Evolutionary conservation across 1,140 invertebrate genomes (phyloP), one percentile per base, ranked within the genome.

Genomic region (Drosophila pseudoananassae): DNA sequence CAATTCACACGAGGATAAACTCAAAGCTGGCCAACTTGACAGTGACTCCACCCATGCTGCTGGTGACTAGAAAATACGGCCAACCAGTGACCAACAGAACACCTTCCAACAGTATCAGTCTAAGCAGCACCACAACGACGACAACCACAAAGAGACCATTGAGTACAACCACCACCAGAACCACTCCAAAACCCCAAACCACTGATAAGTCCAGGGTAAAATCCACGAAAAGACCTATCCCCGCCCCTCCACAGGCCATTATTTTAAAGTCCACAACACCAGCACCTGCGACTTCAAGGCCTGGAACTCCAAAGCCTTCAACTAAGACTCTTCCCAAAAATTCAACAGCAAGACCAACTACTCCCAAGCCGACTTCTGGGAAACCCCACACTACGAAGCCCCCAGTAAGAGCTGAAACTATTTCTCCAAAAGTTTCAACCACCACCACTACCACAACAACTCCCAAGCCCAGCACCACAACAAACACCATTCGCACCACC

Each of bases 11-110:
- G 9, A 77, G 90, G 38, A 91, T 91, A 15, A 91, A 91, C 38
- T 91, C 90, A 0, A 91, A 91, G 36, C 70, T 91, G 52, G 90
- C 90, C 0, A 91, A 90, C 68, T 63, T 91, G 1, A 91, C 90
- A 0, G 75, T 88, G 12, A 84, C 75, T 6, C 81, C 90, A 1
- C 82, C 85, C 4, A 83, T 81, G 65, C 12, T 82, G 25, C 31
- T 85, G 70, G 83, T 83, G 27, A 83, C 83, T 47, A 87, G 75
- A 27, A 87, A 72, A 23, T 88, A 82, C 45, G 82, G 79, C 38
- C 84, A 82, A 17, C 56, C 82, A 2, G 66, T 83, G 17, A 87
- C 76, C 10, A 71, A 71, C 10, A 79, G 69, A 60, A 75, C 72
- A 2, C 10, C 46, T 23, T 60, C 59, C 1, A 69, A 46, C 40